phyloP scores from a whole-genome alignment of 64 coral and sea anemone species.

The Montipora efflorescens region DNA sequence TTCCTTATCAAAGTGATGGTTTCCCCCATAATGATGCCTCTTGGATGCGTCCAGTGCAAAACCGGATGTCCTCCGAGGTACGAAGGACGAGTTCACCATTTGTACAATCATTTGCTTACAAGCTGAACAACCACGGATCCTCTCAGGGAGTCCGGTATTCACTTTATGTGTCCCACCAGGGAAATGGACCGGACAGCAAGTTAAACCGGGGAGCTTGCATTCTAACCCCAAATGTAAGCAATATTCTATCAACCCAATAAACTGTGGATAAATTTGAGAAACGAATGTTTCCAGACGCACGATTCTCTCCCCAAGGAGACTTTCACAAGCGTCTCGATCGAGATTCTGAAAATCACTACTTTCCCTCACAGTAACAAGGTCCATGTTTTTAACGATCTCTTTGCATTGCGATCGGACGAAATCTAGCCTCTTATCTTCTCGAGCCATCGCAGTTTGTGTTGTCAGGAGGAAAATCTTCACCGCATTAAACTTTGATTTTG shows the following conservation, averaged over 20 bases:
- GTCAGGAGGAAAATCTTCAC: not conserved
- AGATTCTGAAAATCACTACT: not conserved
- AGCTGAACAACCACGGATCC: not conserved
- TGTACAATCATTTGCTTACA: not conserved
- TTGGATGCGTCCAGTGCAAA: too few relatives aligned
- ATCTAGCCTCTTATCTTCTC: not conserved
- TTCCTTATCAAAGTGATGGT: too few relatives aligned
- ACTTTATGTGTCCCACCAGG: not conserved
- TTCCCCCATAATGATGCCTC: too few relatives aligned
- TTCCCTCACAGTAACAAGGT: not conserved
- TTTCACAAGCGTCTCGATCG: not conserved
- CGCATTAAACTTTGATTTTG: not conserved
- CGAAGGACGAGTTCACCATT: too few relatives aligned
- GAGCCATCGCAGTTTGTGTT: not conserved
- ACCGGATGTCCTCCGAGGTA: too few relatives aligned
- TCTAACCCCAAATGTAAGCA: not conserved
- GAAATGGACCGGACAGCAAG: not conserved
- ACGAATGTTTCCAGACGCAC: not conserved
- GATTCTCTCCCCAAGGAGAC: not conserved
- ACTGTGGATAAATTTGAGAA: conserved; percentile 32
- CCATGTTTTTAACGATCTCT: not conserved
- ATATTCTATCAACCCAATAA: not conserved
- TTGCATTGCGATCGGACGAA: not conserved
- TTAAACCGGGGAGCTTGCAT: not conserved
- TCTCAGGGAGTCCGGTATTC: not conserved